Conservation (phyloP, 2,113 vertebrate genomes). For the Tragelaphus scriptus region DNA sequence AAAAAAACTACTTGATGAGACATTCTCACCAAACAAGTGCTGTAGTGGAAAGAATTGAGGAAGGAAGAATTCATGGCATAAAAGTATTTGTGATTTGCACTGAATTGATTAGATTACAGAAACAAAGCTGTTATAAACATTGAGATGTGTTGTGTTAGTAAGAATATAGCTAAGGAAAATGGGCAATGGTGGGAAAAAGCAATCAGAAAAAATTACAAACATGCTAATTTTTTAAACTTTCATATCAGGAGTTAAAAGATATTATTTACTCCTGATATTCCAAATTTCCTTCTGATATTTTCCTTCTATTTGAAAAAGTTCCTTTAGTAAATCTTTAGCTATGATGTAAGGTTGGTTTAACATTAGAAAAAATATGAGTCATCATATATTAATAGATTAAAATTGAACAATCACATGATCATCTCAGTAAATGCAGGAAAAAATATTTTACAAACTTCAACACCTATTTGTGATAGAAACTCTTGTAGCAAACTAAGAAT, state of each 20-base stretch:
- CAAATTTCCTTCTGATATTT: not conserved
- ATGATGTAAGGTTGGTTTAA: not conserved
- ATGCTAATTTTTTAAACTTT: not conserved
- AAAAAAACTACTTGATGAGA: not conserved
- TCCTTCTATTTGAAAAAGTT: not conserved
- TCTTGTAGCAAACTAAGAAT: not conserved
- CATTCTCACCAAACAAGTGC: not conserved
- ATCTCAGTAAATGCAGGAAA: not conserved
- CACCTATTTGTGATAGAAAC: not conserved
- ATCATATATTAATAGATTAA: not conserved
- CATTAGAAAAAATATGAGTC: not conserved
- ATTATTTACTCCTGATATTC: not conserved
- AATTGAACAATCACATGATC: not conserved
- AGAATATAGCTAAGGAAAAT: not conserved
- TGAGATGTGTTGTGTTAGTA: not conserved
- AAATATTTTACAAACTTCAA: not conserved
- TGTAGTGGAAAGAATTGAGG: not conserved
- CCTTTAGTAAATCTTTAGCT: not conserved
- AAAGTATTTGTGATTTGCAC: not conserved
- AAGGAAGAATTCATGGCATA: not conserved
- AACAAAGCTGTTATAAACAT: not conserved
- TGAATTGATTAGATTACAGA: not conserved
- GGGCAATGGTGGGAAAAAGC: not conserved
- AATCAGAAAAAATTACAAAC: not conserved
- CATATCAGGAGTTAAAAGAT: not conserved